These are phyloP conservation scores for Carlito syrichta DNA, from an alignment of 2,113 vertebrate genomes.

Conservation along the genomic window DNA sequence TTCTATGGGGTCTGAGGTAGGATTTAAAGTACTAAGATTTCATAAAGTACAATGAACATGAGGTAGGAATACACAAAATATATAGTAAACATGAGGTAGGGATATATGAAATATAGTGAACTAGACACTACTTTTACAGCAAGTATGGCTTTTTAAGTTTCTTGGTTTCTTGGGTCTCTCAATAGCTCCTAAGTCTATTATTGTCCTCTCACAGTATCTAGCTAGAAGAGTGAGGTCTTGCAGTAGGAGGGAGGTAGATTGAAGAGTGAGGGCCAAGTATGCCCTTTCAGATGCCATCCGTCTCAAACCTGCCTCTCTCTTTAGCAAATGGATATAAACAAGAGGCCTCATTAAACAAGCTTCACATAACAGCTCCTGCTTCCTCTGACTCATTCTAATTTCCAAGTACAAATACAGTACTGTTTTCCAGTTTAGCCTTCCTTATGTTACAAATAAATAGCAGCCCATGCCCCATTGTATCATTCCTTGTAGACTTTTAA, in stretches of 20 bases:
- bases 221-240: not conserved
- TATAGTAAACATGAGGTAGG: too few relatives aligned
- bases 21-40: too few relatives aligned
- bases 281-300: not conserved
- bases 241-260: not conserved
- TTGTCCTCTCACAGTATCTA: too few relatives aligned
- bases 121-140: too few relatives aligned
- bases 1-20: too few relatives aligned
- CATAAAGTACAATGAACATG: too few relatives aligned
- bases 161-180: too few relatives aligned
- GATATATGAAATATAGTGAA: too few relatives aligned
- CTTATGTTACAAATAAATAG: slow-evolving; percentile 1
- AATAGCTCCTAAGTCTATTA: too few relatives aligned
- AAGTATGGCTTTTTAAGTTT: too few relatives aligned
- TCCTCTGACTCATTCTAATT: not conserved
- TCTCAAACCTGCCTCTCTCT: not conserved
- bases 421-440: not conserved
- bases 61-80: too few relatives aligned
- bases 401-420: not conserved
- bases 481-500: not conserved
- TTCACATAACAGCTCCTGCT: not conserved
- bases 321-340: not conserved
- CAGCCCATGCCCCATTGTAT: too few relatives aligned
- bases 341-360: not conserved
- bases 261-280: not conserved